Base-by-base conservation (phyloP, 2,113 vertebrate species). In the Aptenodytes forsteri region DNA sequence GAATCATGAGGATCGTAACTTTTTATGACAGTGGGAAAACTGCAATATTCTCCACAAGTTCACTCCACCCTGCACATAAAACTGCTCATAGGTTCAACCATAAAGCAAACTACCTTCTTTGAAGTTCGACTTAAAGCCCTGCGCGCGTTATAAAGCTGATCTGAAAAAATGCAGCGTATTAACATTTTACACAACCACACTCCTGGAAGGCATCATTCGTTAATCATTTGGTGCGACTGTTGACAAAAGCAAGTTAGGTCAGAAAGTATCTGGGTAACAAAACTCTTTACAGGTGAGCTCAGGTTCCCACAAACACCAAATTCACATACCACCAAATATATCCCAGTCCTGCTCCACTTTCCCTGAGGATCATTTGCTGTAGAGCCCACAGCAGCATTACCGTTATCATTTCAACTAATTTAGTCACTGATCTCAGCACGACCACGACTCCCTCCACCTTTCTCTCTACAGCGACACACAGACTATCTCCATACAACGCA, bases 11-110 rank as follows among this genome's bases (percentile, higher is more conserved):
- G 18, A 83, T 78, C 93, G 61, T 92, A 97, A 97, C 90, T 94
- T 95, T 93, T 97, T 97, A 97, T 90, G 93, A 62, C 88, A 90
- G 81, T 90, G 90, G 93, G 95, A 97, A 94, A 96, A 90, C 92
- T 81, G 92, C 93, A 95, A 83, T 83, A 83, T 92, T 90, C 96
- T 84, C 73, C 64, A 25, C 52, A 44, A 95, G 90, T 40, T 81
- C 65, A 6, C 93, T 92, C 93, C 95, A 95, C 96, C 96, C 91
- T 84, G 62, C 47, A 72, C 81, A 97, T 97, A 97, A 98, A 97
- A 94, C 93, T 54, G 96, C 93, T 96, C 95, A 61, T 9, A 93
- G 95, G 95, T 97, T 81, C 56, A 47, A 6, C 91, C 88, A 93
- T 93, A 94, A 96, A 97, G 85, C 92, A 61, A 79, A 67, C 85